Conservation (phyloP, 2,113 vertebrate species). For the Callipepla squamata region DNA sequence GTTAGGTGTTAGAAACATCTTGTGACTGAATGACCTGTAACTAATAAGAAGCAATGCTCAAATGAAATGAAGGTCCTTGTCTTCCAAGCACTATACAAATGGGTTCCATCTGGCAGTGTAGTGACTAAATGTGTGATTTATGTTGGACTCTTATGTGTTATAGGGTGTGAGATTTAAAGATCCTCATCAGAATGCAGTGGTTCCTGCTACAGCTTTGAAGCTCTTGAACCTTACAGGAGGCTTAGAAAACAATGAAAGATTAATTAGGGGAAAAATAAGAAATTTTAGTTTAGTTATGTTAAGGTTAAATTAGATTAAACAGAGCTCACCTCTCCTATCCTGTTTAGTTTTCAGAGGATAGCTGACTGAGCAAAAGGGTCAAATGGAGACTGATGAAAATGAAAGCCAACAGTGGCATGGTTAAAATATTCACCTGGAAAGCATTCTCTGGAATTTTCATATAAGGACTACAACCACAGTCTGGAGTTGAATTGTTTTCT, state of each 20-base stretch:
- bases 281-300: neutral
- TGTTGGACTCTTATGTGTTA: neutral
- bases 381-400: neutral
- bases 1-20: constrained; percentile 23
- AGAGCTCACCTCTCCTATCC: fast-evolving
- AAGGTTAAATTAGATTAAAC: neutral
- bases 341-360: neutral
- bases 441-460: neutral
- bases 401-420: neutral
- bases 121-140: constrained; percentile 25
- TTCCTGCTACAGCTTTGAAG: neutral
- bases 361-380: neutral
- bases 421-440: neutral
- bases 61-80: constrained; percentile 20
- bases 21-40: constrained; percentile 41
- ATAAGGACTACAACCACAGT: neutral
- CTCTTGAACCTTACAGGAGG: neutral
- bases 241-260: neutral
- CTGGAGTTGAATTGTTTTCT: neutral
- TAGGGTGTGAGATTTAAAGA: neutral
- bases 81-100: constrained; percentile 27
- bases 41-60: constrained; percentile 8
- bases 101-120: constrained; percentile 50
- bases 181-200: neutral
- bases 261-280: neutral